phyloP scores from a whole-genome alignment of 2,113 vertebrate genomes.

The Rhinogobius similis region DNA sequence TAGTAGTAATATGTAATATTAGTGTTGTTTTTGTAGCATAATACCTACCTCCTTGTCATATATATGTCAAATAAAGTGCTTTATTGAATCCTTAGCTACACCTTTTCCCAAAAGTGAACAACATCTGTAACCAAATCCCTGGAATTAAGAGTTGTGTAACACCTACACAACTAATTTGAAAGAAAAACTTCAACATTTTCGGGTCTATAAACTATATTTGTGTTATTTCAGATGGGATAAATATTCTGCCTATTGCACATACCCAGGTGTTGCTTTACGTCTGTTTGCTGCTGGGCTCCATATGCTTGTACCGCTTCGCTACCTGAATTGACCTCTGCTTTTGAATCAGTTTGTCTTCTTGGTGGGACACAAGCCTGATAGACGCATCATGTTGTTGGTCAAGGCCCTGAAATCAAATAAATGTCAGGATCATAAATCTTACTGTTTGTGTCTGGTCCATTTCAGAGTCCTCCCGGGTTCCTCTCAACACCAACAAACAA shows the following conservation, averaged over 20 bases:
- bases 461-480: neutral
- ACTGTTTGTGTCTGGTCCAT: slow-evolving; percentile 26
- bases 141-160: neutral
- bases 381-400: slow-evolving; percentile 29
- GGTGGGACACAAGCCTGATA: slow-evolving; percentile 14
- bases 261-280: neutral
- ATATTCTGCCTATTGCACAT: slow-evolving; percentile 6
- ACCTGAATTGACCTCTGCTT: slow-evolving; percentile 18
- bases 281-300: neutral
- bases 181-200: neutral
- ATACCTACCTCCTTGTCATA: neutral
- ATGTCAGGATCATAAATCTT: slow-evolving; percentile 26
- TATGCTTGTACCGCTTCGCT: neutral
- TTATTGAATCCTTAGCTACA: neutral
- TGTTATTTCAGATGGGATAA: neutral
- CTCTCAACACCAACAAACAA: slow-evolving; percentile 23
- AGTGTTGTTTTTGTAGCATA: neutral
- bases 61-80: neutral
- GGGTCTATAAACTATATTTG: neutral
- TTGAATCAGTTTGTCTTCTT: slow-evolving; percentile 16
- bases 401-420: slow-evolving; percentile 32
- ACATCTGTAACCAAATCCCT: neutral
- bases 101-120: neutral
- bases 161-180: slow-evolving; percentile 3
- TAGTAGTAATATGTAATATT: neutral